Evolutionary conservation across 1,140 invertebrate genomes (phyloP), one percentile per base, ranked within the genome.

Genomic region (Temnothorax curvispinosus): DNA sequence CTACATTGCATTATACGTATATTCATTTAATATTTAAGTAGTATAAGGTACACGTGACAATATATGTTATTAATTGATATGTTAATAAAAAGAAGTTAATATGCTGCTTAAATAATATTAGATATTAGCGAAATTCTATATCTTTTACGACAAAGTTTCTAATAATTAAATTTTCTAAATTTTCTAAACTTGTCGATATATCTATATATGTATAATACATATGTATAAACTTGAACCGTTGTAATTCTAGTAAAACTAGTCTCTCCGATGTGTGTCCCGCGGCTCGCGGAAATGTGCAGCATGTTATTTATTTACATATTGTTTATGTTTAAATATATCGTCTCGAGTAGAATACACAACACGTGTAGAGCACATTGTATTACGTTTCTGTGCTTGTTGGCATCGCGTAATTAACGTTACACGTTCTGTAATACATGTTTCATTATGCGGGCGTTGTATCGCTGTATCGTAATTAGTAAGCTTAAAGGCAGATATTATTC

Each of bases 401-500:
- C 41, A 56, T 47, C 69, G 56, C 69, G 80, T 84, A 84, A 82
- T 82, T 82, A 82, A 75, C 80, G 80, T 84, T 84, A 84, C 80
- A 84, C 69, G 32, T 60, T 47, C 80, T 60, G 80, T 62, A 75
- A 84, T 84, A 41, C 62, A 84, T 84, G 69, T 84, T 84, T 84
- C 80, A 84, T 75, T 84, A 84, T 84, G 80, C 80, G 80, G 69
- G 27, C 54, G 65, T 60, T 84, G 80, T 74, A 84, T 84, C 54
- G 69, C 56, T 84, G 32, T 60, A 56, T 56, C 80, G 72, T 84
- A 84, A 84, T 84, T 84, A 84, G 80, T 84, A 75, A 75, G 80
- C 80, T 84, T 84, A 84, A 75, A 84, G 69, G 80, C 44, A 84
- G 80, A 84, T 84, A 84, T 84, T 84, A 84, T 84, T 84, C 80